Evolutionary conservation across 1,140 invertebrate genomes (phyloP), one percentile per base, ranked within the genome.

Genomic region (Yoshiicerus persimilis): DNA sequence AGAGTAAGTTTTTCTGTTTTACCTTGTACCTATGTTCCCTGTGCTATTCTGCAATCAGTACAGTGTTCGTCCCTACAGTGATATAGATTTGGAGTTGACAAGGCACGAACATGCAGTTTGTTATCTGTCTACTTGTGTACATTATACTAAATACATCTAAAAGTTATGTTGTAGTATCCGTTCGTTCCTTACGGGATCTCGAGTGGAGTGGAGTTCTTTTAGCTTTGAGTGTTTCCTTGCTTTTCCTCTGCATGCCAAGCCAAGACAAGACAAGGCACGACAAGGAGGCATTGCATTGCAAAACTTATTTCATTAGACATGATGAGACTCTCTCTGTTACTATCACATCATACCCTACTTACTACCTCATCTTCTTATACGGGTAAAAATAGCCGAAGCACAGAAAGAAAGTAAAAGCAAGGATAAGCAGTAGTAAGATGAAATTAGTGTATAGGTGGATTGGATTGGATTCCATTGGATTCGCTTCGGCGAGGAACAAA

Each of bases 241-340:
- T 47, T 9, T n/a, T 56, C 2, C 20, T 56, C 20, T 56, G 47
- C 47, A 56, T 56, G 47, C 47, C 20, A 56, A 39, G 36, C 9
- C 16, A 38, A 30, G 64, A 66, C n/a, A 10, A 70, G 64, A 25
- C 25, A 10, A 10, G 66, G 83, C 32, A 47, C 4, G 83, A 27
- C n/a, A 38, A 56, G 16, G 39, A 84, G 83, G 83, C 39, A 34
- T 34, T 23, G 41, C 83, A 62, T 56, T 25, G 38, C 38, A 41
- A 87, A 87, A 87, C 86, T 87, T 87, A 87, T 87, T 87, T 87
- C 86, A 87, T 87, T 87, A 87, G 41, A 87, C 70, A 87, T 87
- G 64, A 87, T 87, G 86, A 87, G 56, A 77, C 1, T 9, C 32
- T 80, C 75, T 80, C 70, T 70, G 25, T 27, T 20, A 36, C 32